phyloP scores from a whole-genome alignment of 2,888 invertebrate genomes.

The Scaptomyza reducta region DNA sequence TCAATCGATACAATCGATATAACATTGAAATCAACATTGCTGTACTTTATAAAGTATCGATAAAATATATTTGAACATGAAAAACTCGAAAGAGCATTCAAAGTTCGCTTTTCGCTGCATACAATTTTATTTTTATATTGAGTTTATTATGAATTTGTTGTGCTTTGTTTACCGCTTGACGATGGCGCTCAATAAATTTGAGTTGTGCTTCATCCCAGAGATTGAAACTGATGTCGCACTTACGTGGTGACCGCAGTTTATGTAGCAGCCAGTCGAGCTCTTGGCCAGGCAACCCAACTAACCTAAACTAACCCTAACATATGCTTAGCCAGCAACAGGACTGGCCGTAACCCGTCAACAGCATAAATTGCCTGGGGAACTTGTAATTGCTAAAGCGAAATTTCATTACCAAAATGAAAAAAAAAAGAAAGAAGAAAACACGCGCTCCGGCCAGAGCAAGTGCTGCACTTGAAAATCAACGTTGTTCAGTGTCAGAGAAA shows the following conservation, averaged over 20 bases:
- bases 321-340: constrained; percentile 11
- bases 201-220: constrained; percentile 33
- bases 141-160: constrained; percentile 35
- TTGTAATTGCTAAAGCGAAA: constrained; percentile 66
- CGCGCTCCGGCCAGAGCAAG: background rate
- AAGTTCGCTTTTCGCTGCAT: too few relatives aligned
- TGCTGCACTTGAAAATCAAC: constrained; percentile 22
- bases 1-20: background rate
- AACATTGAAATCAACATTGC: background rate
- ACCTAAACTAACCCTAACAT: constrained; percentile 23
- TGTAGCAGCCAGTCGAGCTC: constrained; percentile 51
- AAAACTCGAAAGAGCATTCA: constrained; percentile 1
- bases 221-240: background rate
- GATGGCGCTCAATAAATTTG: constrained; percentile 51
- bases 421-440: background rate
- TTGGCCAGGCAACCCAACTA: constrained; percentile 41
- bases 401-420: constrained; percentile 62
- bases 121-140: background rate
- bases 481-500: constrained; percentile 6
- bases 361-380: constrained; percentile 39
- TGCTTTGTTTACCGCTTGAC: constrained; percentile 37
- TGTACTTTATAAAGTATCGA: background rate
- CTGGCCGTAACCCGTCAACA: constrained; percentile 26
- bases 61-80: background rate
- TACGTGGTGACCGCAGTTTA: constrained; percentile 43